These are phyloP conservation scores for Cyrtorhinus lividipennis DNA, from an alignment of 1,140 invertebrate species.

Conservation along the genomic window DNA sequence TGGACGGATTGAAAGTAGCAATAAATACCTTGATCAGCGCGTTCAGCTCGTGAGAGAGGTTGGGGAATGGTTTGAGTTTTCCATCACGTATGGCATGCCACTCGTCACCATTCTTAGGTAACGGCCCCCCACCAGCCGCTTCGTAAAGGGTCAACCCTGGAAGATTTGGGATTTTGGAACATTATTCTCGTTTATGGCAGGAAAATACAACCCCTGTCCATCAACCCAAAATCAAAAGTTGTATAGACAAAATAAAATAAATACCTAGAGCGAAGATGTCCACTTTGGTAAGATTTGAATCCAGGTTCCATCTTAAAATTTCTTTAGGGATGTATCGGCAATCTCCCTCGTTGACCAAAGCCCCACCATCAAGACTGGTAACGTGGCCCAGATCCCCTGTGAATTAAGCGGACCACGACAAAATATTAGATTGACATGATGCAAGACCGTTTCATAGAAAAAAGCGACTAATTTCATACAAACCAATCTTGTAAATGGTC, in stretches of 20 bases:
- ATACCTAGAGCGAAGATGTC: constrained; percentile 76
- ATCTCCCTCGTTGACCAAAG: constrained; percentile 79
- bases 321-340: constrained; percentile 77
- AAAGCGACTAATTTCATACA: constrained; percentile 25
- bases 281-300: constrained; percentile 61
- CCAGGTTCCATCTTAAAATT: constrained; percentile 70
- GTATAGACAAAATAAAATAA: too few relatives aligned
- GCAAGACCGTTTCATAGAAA: too few relatives aligned
- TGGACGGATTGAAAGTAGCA: too few relatives aligned
- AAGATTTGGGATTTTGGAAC: constrained; percentile 17
- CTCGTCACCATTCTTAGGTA: constrained; percentile 76
- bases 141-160: constrained; percentile 60
- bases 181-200: too few relatives aligned
- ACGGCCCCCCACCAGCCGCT: constrained; percentile 55
- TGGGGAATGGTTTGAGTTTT: constrained; percentile 28
- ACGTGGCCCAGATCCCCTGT: constrained; percentile 73
- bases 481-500: constrained; percentile 77
- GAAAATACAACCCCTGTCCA: too few relatives aligned
- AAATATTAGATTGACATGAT: too few relatives aligned
- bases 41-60: constrained; percentile 16
- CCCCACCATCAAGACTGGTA: constrained; percentile 60
- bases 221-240: too few relatives aligned
- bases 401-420: too few relatives aligned
- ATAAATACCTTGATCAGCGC: constrained; percentile 17
- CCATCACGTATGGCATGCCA: constrained; percentile 73